phyloP scores from a whole-genome alignment of 2,888 invertebrate species.

The Vannuccia rotundouncinata region DNA sequence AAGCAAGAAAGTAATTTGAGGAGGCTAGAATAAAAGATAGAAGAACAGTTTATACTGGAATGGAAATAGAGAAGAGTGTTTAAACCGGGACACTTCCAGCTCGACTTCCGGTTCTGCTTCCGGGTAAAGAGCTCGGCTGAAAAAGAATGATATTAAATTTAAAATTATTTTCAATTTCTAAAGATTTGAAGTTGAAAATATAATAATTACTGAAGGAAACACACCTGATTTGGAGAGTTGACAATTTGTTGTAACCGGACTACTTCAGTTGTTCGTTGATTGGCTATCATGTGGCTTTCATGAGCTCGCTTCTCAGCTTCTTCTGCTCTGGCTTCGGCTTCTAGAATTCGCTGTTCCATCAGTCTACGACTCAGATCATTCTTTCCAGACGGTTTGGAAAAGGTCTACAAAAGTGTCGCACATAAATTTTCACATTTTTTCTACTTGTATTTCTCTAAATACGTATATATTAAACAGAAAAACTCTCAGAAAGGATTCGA shows the following conservation, averaged over 20 bases:
- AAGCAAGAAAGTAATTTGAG: no score
- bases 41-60: no score
- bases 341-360: background rate
- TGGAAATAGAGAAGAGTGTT: no score
- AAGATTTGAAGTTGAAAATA: background rate
- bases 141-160: background rate
- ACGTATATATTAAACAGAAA: no score
- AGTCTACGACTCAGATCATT: background rate
- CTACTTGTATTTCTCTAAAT: no score
- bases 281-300: background rate
- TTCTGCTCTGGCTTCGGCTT: background rate
- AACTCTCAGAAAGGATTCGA: no score
- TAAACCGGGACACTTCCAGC: background rate
- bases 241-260: background rate
- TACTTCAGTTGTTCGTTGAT: background rate
- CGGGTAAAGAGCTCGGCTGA: background rate
- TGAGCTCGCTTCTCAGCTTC: background rate
- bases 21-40: no score
- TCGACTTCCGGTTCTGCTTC: background rate
- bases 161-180: background rate
- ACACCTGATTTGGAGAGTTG: background rate
- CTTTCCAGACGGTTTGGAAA: background rate
- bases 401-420: no score
- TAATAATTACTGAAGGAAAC: background rate
- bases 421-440: no score